Evolutionary conservation across 2,888 invertebrate species (phyloP), one percentile per base, ranked within the genome.

Genomic region (Leptinotarsa juncta): DNA sequence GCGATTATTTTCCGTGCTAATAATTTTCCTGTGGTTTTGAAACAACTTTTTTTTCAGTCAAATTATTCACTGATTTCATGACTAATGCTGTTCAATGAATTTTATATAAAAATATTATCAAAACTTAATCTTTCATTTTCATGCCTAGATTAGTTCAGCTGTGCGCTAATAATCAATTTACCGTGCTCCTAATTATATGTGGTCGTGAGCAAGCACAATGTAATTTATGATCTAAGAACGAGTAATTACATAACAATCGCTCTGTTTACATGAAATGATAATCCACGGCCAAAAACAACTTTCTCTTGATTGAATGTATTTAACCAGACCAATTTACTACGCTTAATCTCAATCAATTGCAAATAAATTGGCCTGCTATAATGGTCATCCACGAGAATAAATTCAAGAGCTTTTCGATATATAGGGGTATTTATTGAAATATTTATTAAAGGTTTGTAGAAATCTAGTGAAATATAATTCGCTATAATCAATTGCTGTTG

Each of bases 211-310:
- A 49, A 67, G 26, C 53, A 23, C 26, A 26, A 32, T 53, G 67
- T 67, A 67, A 67, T 67, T 67, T 49, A 67, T 26, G 67, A 51
- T 50, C 67, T 15, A 67, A 50, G n/a, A 67, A 67, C 67, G 53
- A 67, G 23, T 67, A 49, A 67, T 67, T 67, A 51, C 67, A 67
- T 26, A 67, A 62, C 62, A 62, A 62, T 62, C 42, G 62, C 42
- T 62, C 62, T 62, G 42, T 62, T 66, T 66, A 66, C 53, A 50
- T 23, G 51, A 53, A 67, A 51, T 67, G n/a, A 53, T 67, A 26
- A 53, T 67, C 18, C 51, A 67, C 67, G 67, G 67, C 50, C 50
- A 14, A 67, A 53, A 50, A 67, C 67, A 48, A 67, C 50, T 67
- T 67, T 49, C 67, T 14, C 50, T 67, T 67, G 67, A 67, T 67